Evolutionary conservation across 1,140 invertebrate genomes (phyloP).

Genomic region (Trigoniulus corallinus): DNA sequence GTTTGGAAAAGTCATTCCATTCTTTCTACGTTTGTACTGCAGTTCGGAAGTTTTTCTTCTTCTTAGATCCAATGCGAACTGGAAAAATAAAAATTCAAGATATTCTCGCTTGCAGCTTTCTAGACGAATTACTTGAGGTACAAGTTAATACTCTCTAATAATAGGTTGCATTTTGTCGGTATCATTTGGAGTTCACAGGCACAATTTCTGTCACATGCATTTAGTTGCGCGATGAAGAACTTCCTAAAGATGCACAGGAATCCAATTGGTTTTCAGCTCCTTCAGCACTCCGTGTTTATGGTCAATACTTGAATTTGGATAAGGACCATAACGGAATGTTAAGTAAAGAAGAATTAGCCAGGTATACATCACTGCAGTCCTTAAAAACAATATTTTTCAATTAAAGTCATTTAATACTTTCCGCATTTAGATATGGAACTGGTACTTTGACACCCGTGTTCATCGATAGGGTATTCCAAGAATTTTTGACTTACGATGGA

Average conservation of each 20-base stretch:
- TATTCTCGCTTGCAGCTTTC: conserved; percentile 73
- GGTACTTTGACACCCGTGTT: conserved; percentile 83
- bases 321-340: conserved; percentile 92
- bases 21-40: conserved; percentile 93
- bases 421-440: conserved; percentile 57
- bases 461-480: conserved; percentile 83
- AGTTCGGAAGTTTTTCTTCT: conserved; percentile 89
- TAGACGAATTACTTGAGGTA: conserved; percentile 79
- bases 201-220: too few relatives aligned
- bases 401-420: not conserved
- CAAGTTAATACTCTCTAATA: too few relatives aligned
- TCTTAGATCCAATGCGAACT: conserved; percentile 72
- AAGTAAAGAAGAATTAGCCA: conserved; percentile 66
- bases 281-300: conserved; percentile 74
- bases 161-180: too few relatives aligned
- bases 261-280: conserved; percentile 90
- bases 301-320: conserved; percentile 84
- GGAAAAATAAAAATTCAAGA: conserved; percentile 79
- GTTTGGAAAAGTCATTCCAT: conserved; percentile 81
- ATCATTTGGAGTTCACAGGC: too few relatives aligned
- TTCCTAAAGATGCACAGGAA: conserved; percentile 63
- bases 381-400: conserved; percentile 12
- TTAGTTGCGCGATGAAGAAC: conserved; percentile 66
- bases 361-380: conserved; percentile 39
- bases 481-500: conserved; percentile 83